Percentiles rank a stretch among this genome's conserved stretches.
These are phyloP conservation scores for Melanargia galathea DNA, from an alignment of 2,888 invertebrate genomes.

Conservation along the genomic window DNA sequence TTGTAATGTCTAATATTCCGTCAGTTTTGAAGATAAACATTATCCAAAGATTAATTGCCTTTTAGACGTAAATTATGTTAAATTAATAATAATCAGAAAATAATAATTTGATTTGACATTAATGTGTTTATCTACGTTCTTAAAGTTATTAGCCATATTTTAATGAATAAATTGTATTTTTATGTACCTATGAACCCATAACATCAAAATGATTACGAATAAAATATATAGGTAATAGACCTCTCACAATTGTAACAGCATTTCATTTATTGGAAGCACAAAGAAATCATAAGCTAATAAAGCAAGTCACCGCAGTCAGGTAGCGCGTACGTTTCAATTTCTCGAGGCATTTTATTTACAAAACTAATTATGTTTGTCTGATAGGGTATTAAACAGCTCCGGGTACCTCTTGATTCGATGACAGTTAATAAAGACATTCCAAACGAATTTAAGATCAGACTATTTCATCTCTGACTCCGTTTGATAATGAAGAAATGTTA, in stretches of 20 bases:
- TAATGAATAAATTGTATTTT: background rate
- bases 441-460: constrained; percentile 69
- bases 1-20: too few relatives aligned
- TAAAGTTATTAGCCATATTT: background rate
- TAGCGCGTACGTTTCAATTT: constrained; percentile 80
- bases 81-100: too few relatives aligned
- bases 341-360: constrained; percentile 80
- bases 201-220: background rate
- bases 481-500: constrained; percentile 59
- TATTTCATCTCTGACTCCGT: constrained; percentile 65
- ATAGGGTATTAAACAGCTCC: constrained; percentile 77
- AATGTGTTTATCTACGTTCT: background rate
- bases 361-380: constrained; percentile 82
- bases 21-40: too few relatives aligned
- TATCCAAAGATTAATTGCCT: too few relatives aligned
- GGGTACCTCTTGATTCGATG: constrained; percentile 72
- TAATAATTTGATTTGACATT: too few relatives aligned
- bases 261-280: constrained; percentile 36
- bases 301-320: constrained; percentile 77
- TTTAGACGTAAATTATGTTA: too few relatives aligned
- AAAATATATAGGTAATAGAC: constrained; percentile 14
- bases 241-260: constrained; percentile 19
- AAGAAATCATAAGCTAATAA: constrained; percentile 58
- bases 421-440: constrained; percentile 82
- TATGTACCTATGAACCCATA: background rate